A percentile compares a stretch with the other conserved stretches of the same genome.
These are phyloP conservation scores for Mongoloraphidia duomilia DNA, from an alignment of 2,888 invertebrate species.

Conservation along the genomic window DNA sequence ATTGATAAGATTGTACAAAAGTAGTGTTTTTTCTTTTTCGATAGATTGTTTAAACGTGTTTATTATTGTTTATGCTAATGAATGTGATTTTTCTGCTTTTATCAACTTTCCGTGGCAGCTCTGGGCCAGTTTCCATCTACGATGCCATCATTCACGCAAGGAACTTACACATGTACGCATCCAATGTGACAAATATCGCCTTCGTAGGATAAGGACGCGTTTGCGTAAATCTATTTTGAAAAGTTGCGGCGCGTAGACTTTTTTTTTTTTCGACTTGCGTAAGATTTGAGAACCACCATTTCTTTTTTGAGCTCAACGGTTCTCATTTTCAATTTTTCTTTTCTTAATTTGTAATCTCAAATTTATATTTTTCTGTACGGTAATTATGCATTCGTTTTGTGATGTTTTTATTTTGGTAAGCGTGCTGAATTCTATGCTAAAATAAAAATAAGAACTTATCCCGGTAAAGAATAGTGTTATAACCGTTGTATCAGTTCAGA, in stretches of 20 bases:
- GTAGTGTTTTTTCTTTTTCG: too few species aligned
- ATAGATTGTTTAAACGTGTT: not conserved
- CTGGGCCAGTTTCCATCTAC: constrained; percentile 71
- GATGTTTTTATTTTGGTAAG: not conserved
- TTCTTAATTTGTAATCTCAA: not conserved
- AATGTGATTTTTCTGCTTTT: constrained; percentile 19
- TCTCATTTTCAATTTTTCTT: not conserved
- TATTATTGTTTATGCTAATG: not conserved
- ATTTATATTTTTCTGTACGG: too few species aligned
- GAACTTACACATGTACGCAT: constrained; percentile 79
- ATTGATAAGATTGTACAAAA: too few species aligned
- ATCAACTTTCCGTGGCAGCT: constrained; percentile 35
- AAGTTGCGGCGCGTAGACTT: not conserved
- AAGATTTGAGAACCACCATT: not conserved
- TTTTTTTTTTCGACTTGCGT: not conserved
- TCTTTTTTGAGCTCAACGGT: not conserved
- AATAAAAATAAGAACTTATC: too few species aligned
- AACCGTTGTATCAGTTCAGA: too few species aligned
- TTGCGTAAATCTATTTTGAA: not conserved
- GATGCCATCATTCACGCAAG: constrained; percentile 68
- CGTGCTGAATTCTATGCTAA: too few species aligned
- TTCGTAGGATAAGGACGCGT: not conserved
- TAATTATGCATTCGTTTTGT: not conserved
- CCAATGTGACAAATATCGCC: constrained; percentile 9
- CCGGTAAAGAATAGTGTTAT: too few species aligned